Evolutionary conservation across 2,113 vertebrate species (phyloP), one percentile per base, ranked within the genome.

Genomic region (Tenebrosternarchus preto): DNA sequence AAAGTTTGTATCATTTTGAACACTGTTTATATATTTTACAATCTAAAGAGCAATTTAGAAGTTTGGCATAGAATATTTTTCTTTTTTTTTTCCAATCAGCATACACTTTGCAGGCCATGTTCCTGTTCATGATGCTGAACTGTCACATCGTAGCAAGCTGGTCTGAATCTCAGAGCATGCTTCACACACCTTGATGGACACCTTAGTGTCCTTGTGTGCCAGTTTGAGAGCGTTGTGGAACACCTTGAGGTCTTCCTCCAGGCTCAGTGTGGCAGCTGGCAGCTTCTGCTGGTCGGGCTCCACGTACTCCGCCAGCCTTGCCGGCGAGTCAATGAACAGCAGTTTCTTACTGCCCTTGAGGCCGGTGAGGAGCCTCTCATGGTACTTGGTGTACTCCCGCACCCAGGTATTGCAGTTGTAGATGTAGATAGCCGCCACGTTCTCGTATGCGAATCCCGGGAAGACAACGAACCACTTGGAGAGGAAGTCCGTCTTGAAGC

Each of bases 401-500:
- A 98, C 97, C 97, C 97, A 98, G 11, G 96, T 98, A 90, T 99
- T 99, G 90, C 97, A 99, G 92, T 99, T 98, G 91, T 98, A 98
- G 84, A 99, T 93, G 86, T 95, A 99, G 78, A 99, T 96, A 5
- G 96, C 91, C 19, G 95, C 94, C 24, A 98, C 97, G 1, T 99
- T 98, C 89, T 99, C 96, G 5, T 98, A 99, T 67, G 97, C 97
- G 80, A 98, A 97, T 81, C 97, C 96, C 53, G 97, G 97, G 86
- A 99, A 99, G 83, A 99, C 97, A 68, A 99, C 97, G 83, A 99
- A 98, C 97, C 97, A 99, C 88, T 99, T 99, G 70, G 97, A 99
- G 69, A 99, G 95, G 88, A 99, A 99, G 93, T 98, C 97, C 0
- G 97, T 98, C 92, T 99, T 99, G 90, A 99, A 99, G 83, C 97